Base-by-base conservation (phyloP, 2,888 invertebrate species). In the Allygus modestus region DNA sequence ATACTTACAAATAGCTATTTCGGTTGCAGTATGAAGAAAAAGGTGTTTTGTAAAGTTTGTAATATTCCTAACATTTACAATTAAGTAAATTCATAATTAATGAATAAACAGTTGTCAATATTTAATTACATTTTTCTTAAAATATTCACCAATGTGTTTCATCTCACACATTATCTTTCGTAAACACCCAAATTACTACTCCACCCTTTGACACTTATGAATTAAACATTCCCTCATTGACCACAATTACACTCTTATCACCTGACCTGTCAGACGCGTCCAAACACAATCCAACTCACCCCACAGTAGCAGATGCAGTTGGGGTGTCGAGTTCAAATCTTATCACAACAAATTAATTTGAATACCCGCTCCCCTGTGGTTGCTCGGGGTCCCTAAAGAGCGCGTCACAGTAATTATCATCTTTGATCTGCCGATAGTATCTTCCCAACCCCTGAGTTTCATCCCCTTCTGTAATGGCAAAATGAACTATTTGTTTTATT, bases 401-500 rank as follows among this genome's bases (percentile, higher is more conserved):
- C 65, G 65, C 65, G 65, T 65, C 65, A 65, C 65, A 28, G 71
- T n/a, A 46, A 77, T 73, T 73, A 73, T 77, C 26, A 46, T 43
- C 75, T 20, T 0, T 1, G 69, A 46, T 46, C 75, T 43, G 5
- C 28, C 11, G 43, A 77, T 43, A 2, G 26, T 0, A 71, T 71
- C 71, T 33, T 71, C 71, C 31, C 69, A 9, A 1, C n/a, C 61
- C 9, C 26, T 4, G 12, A 61, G 12, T 2, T 12, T 23, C 61
- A 61, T n/a, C 61, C 28, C 11, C 58, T 23, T 11, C 2, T 58
- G 20, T 65, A 31, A 65, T 65, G 31, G 65, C 71, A 41, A 20
- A 71, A 46, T 77, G 75, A 77, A 77, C 41, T 77, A 77, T 77
- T 77, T 77, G 75, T 77, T 77, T 77, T 77, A 77, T 77, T 77